These are phyloP conservation scores for Lottia scabra DNA, from an alignment of 2,888 invertebrate genomes.

Conservation along the genomic window DNA sequence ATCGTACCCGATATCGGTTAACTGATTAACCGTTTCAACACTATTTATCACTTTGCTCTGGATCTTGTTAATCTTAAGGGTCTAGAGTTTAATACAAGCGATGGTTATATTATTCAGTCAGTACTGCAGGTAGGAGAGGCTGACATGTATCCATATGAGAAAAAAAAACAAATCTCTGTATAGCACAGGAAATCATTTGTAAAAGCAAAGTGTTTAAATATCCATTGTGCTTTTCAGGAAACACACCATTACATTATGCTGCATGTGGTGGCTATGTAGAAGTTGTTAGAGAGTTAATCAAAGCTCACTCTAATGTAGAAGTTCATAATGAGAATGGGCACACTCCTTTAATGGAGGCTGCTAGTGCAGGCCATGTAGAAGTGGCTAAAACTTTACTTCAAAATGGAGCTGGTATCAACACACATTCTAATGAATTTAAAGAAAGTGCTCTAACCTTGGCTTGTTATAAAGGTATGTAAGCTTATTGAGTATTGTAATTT, in stretches of 20 bases:
- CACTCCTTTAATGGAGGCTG: constrained; percentile 80
- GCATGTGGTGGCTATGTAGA: constrained; percentile 75
- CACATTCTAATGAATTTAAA: constrained; percentile 98
- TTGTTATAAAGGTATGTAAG: constrained; percentile 83
- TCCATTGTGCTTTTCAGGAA: constrained; percentile 52
- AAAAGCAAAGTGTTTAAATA: too few relatives aligned
- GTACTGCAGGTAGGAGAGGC: too few relatives aligned
- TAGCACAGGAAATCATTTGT: too few relatives aligned
- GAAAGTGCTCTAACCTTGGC: constrained; percentile 96
- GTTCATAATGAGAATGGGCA: constrained; percentile 99
- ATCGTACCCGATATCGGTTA: too few relatives aligned
- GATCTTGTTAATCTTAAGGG: too few relatives aligned
- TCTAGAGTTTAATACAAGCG: too few relatives aligned
- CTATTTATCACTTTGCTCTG: too few relatives aligned
- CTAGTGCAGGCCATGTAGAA: constrained; percentile 69
- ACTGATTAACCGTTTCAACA: too few relatives aligned
- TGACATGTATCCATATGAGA: too few relatives aligned
- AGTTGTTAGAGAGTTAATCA: constrained; percentile 88
- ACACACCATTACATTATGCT: constrained; percentile 95
- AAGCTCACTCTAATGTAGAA: constrained; percentile 93
- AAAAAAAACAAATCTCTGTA: too few relatives aligned
- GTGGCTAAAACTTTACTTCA: constrained; percentile 80
- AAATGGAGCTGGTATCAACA: constrained; percentile 97
- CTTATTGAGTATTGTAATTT: background rate
- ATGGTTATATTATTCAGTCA: too few relatives aligned